Percentiles rank a stretch among this genome's conserved stretches.
These are phyloP conservation scores for Microtus pennsylvanicus DNA, from an alignment of 2,113 vertebrate genomes.

Conservation along the genomic window DNA sequence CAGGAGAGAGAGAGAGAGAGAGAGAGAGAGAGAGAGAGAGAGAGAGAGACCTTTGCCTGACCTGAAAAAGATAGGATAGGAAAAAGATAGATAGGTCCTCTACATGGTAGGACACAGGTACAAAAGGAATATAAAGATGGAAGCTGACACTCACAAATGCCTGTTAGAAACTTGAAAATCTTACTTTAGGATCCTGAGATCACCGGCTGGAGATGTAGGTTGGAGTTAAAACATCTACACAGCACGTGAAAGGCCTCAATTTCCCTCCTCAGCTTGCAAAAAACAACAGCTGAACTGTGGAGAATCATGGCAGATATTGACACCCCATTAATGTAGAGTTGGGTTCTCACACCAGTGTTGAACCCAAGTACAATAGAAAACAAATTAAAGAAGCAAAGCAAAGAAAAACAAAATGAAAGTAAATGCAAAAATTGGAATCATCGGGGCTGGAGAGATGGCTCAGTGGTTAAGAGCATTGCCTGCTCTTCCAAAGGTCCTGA, in stretches of 20 bases:
- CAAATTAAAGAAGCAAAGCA: background rate
- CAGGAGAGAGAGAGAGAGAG: too few species aligned
- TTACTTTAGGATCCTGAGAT: background rate
- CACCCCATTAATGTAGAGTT: background rate
- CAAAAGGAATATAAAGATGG: background rate
- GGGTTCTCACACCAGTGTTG: background rate
- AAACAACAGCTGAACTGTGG: background rate
- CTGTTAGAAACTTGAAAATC: background rate
- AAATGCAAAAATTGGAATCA: background rate
- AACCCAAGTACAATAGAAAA: background rate
- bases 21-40: too few species aligned
- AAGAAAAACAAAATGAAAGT: background rate
- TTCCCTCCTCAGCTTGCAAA: background rate
- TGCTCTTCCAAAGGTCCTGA: too few species aligned
- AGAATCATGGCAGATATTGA: background rate
- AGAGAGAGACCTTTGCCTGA: background rate
- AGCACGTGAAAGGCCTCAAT: background rate
- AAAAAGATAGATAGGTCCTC: too few species aligned
- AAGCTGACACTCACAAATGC: background rate
- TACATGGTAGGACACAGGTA: rapidly evolving
- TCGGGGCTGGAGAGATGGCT: too few species aligned
- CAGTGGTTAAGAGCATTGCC: too few species aligned
- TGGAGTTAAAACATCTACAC: background rate
- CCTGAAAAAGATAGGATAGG: background rate
- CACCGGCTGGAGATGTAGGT: background rate